Evolutionary conservation across 2,888 invertebrate species (phyloP), one percentile per base, ranked within the genome.

Genomic region (Alloplasta piceator): DNA sequence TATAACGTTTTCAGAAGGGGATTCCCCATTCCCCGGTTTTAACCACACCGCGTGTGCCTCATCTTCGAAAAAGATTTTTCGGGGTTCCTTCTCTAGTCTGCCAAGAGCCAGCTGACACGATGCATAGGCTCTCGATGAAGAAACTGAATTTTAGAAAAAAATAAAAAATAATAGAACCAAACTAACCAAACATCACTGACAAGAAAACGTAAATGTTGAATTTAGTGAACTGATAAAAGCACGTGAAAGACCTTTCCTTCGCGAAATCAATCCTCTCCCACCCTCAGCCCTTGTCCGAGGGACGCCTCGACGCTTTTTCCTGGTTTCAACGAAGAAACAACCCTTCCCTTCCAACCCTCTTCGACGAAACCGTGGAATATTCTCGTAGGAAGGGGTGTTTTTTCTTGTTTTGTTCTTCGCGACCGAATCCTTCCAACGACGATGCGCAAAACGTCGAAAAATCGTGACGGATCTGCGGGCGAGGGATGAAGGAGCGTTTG

Each of bases 91-190:
- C 26, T 87, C 85, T 92, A 91, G 92, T 91, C 89, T 87, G 91
- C 90, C 89, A 88, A 90, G 90, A 91, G 91, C 91, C 88, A 90
- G 91, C 91, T 90, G 90, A 90, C 91, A 89, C 89, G 89, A 86
- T 88, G 87, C 90, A 68, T 26, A 89, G 26, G 88, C 88, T 88
- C 82, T 26, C 26, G 26, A 26, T 26, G 26, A 26, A 26, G 26
- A 26, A 26, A 26, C 26, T 26, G 3, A 26, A 26, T 2, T 26
- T 26, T 26, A 2, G 3, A 3, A 26, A 26, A 26, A 26, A 26
- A 26, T 26, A 1, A 26, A 26, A 26, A 26, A 26, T 26, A 2
- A 26, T 26, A 26, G 26, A 26, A 26, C 1, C 3, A 1, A 26
- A 26, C 1, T 26, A 26, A 26, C 26, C 26, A 26, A 26, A 26